phyloP scores from a whole-genome alignment of 2,797 vertebrate genomes.

The Neoniphon sammara region DNA sequence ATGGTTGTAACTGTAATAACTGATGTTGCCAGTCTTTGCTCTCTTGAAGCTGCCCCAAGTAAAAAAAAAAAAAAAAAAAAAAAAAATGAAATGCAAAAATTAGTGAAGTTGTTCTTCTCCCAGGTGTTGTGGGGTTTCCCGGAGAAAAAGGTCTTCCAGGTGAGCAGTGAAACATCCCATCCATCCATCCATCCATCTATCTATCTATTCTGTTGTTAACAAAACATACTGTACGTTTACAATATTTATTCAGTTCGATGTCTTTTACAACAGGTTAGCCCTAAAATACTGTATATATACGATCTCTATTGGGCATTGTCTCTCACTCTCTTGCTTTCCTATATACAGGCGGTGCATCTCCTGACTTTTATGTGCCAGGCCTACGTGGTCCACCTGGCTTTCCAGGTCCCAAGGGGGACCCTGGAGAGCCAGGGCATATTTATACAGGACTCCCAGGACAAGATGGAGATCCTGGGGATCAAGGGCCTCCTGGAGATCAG shows the following conservation, averaged over 20 bases:
- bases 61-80: background rate
- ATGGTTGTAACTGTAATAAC: background rate
- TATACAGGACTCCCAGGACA: slow-evolving; percentile 41
- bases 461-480: slow-evolving; percentile 66
- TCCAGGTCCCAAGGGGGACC: slow-evolving; percentile 69
- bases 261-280: background rate
- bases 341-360: slow-evolving; percentile 36
- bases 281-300: no score
- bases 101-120: slow-evolving; percentile 1
- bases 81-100: background rate
- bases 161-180: slow-evolving; percentile 24
- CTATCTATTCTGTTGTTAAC: no score
- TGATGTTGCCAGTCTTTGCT: background rate
- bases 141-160: slow-evolving; percentile 70
- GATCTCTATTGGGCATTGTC: background rate
- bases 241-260: background rate
- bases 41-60: background rate
- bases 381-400: slow-evolving; percentile 48
- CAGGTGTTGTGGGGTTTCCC: slow-evolving; percentile 66
- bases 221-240: no score
- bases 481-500: slow-evolving; percentile 58
- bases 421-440: slow-evolving; percentile 59
- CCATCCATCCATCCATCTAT: background rate
- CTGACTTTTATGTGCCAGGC: slow-evolving; percentile 36
- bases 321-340: background rate